Evolutionary conservation across 2,113 vertebrate genomes (phyloP).

Genomic region (Pelusios castaneus): DNA sequence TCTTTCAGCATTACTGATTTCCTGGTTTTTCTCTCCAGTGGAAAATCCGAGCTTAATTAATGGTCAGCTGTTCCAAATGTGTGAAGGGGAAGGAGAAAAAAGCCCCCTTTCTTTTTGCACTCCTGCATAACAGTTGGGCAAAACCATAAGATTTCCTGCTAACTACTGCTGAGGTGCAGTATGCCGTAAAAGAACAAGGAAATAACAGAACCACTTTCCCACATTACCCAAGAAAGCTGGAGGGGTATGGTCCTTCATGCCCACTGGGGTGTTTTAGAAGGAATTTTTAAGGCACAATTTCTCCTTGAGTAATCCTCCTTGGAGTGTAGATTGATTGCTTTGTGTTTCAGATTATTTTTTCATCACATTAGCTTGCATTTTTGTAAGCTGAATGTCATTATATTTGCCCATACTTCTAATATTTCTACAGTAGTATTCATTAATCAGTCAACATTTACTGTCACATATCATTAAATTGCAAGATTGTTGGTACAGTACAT

Average conservation of each 20-base stretch:
- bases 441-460: neutral
- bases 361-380: neutral
- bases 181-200: neutral
- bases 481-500: neutral
- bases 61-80: neutral
- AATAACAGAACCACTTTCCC: neutral
- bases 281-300: neutral
- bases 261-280: neutral
- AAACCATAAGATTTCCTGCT: neutral
- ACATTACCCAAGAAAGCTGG: neutral
- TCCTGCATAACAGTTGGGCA: neutral
- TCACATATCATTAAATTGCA: accelerated
- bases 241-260: neutral
- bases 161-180: no score
- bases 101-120: neutral
- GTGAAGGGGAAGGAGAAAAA: neutral
- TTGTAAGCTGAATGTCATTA: neutral
- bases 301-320: accelerated
- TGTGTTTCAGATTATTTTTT: neutral
- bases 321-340: neutral
- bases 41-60: neutral
- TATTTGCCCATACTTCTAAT: neutral
- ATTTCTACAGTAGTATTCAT: neutral
- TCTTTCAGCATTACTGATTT: neutral
- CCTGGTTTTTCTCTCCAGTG: neutral